A percentile compares a stretch with the other conserved stretches of the same genome.
Conservation (phyloP, 1,140 invertebrate genomes). For the Streblospio benedicti region DNA sequence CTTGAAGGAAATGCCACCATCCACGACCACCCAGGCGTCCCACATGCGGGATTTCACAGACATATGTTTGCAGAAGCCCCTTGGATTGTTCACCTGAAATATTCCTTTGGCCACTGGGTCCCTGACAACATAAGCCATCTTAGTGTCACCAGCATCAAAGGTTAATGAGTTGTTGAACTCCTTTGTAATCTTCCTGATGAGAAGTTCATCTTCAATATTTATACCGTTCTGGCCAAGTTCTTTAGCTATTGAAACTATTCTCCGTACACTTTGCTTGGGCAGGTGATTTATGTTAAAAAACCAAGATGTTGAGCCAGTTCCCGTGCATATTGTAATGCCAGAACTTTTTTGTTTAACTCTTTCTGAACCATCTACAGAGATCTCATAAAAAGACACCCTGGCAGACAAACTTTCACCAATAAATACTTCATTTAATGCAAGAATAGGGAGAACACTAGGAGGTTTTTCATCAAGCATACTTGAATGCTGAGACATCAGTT, state of each 20-base stretch:
- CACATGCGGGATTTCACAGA: constrained; percentile 80
- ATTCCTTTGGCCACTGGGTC: constrained; percentile 76
- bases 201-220: no score
- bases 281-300: constrained; percentile 90
- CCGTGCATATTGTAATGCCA: constrained; percentile 87
- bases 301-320: constrained; percentile 97
- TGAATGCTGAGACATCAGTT: constrained; percentile 16
- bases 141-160: constrained; percentile 64
- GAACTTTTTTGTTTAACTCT: constrained; percentile 85
- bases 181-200: constrained; percentile 58
- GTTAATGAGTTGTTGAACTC: constrained; percentile 74
- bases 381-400: constrained; percentile 81
- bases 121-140: constrained; percentile 79
- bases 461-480: constrained; percentile 4
- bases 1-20: constrained; percentile 84
- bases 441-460: constrained; percentile 55
- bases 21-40: constrained; percentile 89
- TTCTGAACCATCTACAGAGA: constrained; percentile 61
- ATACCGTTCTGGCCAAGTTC: no score
- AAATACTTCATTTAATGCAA: constrained; percentile 85
- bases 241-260: constrained; percentile 58
- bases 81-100: no score
- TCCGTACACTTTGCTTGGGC: constrained; percentile 63
- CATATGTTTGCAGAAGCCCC: constrained; percentile 43
- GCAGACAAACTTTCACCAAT: constrained; percentile 67